phyloP scores from a whole-genome alignment of 2,797 vertebrate species.

The Phyllotis vaccarum region DNA sequence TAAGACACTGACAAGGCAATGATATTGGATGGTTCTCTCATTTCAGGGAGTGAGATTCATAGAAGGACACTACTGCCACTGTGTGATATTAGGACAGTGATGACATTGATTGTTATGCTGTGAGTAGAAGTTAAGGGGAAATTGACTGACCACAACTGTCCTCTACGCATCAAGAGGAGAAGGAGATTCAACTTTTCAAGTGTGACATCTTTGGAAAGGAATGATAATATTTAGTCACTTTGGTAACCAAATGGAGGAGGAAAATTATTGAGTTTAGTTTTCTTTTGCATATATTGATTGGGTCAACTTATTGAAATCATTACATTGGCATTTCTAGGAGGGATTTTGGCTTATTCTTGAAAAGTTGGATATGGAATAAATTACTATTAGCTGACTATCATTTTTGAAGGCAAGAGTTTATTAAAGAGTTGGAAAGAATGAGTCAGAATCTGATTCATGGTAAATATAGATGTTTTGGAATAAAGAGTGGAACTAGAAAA shows the following conservation, averaged over 20 bases:
- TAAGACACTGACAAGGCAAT: neutral
- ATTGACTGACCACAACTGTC: neutral
- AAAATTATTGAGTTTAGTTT: neutral
- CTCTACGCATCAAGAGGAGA: neutral
- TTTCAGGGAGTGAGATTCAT: neutral
- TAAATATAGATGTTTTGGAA: neutral
- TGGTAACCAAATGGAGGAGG: neutral
- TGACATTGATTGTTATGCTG: neutral
- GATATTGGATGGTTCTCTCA: neutral
- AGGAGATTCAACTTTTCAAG: neutral
- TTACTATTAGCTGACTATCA: neutral
- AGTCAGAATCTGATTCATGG: neutral
- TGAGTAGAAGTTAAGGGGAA: neutral
- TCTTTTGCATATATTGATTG: neutral
- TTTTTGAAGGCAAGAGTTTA: neutral
- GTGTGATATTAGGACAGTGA: neutral
- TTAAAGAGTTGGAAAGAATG: neutral
- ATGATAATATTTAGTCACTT: neutral
- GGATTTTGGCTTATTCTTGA: neutral
- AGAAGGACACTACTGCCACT: neutral
- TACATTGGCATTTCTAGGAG: neutral
- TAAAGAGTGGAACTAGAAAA: neutral
- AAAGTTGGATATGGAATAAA: neutral
- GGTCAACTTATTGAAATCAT: neutral
- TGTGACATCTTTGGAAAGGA: neutral